Evolutionary conservation across 2,113 vertebrate species (phyloP).

Genomic region (Mormyrus iriodes): DNA sequence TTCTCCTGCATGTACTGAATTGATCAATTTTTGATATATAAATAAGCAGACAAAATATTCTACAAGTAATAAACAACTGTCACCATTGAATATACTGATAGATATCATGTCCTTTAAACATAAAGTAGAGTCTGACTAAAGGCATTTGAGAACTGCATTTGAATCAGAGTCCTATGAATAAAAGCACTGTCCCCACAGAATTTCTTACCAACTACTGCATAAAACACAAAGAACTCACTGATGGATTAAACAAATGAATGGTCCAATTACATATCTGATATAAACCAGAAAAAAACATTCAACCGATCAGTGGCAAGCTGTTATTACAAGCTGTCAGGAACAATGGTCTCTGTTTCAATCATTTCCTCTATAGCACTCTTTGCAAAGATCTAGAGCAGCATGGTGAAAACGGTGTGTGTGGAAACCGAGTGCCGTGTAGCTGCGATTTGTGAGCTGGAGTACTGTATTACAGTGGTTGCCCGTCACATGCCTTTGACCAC

Average conservation of each 20-base stretch:
- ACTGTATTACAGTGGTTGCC: neutral
- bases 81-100: neutral
- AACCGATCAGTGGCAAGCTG: slow-evolving; percentile 12
- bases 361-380: neutral
- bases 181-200: neutral
- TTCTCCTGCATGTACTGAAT: neutral
- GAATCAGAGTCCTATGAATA: neutral
- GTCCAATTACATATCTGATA: neutral
- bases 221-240: neutral
- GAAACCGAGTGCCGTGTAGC: neutral
- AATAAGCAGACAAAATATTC: neutral
- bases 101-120: neutral
- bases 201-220: neutral
- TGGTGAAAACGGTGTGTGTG: neutral
- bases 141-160: neutral
- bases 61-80: neutral
- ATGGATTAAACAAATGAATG: neutral
- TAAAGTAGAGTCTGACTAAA: neutral
- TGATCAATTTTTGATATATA: neutral
- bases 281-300: neutral
- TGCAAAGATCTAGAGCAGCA: neutral
- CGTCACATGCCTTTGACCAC: neutral
- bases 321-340: neutral
- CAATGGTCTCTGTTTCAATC: neutral
- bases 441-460: neutral